These are phyloP conservation scores for Galleria mellonella DNA, from an alignment of 1,140 invertebrate genomes.

Conservation along the genomic window DNA sequence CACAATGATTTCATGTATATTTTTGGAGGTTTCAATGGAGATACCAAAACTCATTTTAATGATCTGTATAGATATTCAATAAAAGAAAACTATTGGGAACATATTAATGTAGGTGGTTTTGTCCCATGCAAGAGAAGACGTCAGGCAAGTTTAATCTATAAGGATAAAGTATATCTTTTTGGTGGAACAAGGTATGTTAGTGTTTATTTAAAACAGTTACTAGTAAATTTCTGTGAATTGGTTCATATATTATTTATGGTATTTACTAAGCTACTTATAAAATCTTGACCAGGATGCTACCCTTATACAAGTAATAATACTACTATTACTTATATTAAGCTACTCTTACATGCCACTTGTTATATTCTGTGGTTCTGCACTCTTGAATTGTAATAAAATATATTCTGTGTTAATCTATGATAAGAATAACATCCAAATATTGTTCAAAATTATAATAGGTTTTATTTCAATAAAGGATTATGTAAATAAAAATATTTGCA, in stretches of 20 bases:
- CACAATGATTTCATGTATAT: constrained; percentile 86
- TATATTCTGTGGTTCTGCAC: no score
- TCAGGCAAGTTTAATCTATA: constrained; percentile 85
- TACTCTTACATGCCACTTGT: no score
- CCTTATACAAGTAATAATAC: no score
- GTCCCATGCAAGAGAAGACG: constrained; percentile 82
- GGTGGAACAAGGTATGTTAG: constrained; percentile 85
- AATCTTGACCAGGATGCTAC: no score
- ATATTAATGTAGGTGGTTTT: constrained; percentile 75
- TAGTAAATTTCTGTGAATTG: no score
- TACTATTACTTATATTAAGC: no score
- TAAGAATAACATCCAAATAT: no score
- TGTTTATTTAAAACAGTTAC: neutral
- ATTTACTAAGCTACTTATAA: no score
- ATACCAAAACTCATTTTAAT: constrained; percentile 84
- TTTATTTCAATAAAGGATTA: neutral
- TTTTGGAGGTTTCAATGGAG: constrained; percentile 91
- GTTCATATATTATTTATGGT: no score
- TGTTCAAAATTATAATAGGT: no score
- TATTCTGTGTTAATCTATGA: no score
- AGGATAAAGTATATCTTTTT: constrained; percentile 85
- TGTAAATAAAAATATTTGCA: constrained; percentile 15
- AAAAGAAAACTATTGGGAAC: constrained; percentile 77
- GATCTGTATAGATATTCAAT: constrained; percentile 85
- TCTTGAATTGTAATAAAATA: no score